Percentiles rank a stretch among this genome's conserved stretches.
Evolutionary conservation across 1,140 invertebrate genomes (phyloP).

Genomic region (Drosophila setifemur): DNA sequence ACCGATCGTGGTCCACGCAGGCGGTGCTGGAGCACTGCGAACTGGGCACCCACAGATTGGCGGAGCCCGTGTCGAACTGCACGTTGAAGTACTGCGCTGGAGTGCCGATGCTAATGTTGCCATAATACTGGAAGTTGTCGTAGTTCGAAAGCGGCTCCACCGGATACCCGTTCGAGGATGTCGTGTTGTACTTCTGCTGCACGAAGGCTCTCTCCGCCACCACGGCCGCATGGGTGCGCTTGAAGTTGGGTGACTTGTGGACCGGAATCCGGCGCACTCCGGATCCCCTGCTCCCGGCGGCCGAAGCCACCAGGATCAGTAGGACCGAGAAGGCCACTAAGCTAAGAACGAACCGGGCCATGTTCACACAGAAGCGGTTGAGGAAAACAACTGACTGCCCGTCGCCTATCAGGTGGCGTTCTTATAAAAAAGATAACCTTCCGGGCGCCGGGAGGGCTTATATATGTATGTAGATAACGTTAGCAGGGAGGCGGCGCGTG

Average conservation of each 20-base stretch:
- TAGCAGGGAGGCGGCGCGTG: not conserved
- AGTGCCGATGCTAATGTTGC: constrained; percentile 94
- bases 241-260: not conserved
- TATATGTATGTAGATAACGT: constrained; percentile 23
- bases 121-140: constrained; percentile 94
- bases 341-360: constrained; percentile 9
- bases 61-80: constrained; percentile 99
- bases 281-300: not conserved
- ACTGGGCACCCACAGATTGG: constrained; percentile 99
- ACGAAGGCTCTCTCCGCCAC: not conserved
- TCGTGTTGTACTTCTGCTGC: constrained; percentile 7
- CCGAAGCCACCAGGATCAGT: not conserved
- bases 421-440: constrained; percentile 14
- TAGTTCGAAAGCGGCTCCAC: constrained; percentile 13
- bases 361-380: not conserved
- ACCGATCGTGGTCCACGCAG: constrained; percentile 91
- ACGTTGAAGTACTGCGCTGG: constrained; percentile 97
- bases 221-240: not conserved
- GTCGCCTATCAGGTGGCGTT: not conserved
- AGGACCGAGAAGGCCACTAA: not conserved
- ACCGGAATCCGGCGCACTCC: constrained; percentile 27
- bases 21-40: constrained; percentile 93
- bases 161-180: not conserved
- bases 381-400: constrained; percentile 13
- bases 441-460: not conserved